A percentile compares a stretch with the other conserved stretches of the same genome.
Evolutionary conservation across 2,888 invertebrate species (phyloP).

Genomic region (Brachyopa scutellaris): DNA sequence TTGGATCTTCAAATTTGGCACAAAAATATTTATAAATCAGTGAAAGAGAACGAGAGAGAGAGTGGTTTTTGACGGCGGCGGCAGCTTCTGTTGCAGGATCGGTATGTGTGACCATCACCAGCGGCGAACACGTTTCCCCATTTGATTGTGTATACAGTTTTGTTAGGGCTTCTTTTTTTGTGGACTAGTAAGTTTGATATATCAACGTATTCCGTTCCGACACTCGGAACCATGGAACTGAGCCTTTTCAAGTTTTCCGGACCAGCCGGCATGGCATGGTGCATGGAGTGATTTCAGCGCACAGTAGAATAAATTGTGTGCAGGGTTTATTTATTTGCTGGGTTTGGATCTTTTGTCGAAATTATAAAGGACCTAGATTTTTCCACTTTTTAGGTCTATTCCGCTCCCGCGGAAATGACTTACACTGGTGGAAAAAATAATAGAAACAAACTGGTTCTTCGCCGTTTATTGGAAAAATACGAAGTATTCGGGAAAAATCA

Average conservation of each 20-base stretch:
- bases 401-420: too few species aligned
- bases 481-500: too few species aligned
- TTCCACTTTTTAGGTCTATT: too few species aligned
- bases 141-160: constrained; percentile 46
- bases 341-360: constrained; percentile 20
- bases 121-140: constrained; percentile 74
- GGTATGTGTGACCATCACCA: constrained; percentile 76
- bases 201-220: constrained; percentile 12
- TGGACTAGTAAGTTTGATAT: constrained; percentile 9
- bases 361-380: constrained; percentile 9
- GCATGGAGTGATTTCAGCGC: constrained; percentile 27
- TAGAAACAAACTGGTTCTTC: too few species aligned
- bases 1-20: not conserved
- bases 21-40: constrained; percentile 18
- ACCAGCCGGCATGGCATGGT: constrained; percentile 14
- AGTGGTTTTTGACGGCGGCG: constrained; percentile 27
- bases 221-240: not conserved
- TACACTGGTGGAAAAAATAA: too few species aligned
- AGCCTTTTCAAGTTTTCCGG: constrained; percentile 18
- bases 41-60: not conserved
- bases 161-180: constrained; percentile 7
- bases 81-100: constrained; percentile 71
- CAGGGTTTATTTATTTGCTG: not conserved
- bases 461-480: too few species aligned
- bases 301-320: constrained; percentile 26